Base-by-base conservation (phyloP, 2,888 invertebrate species). In the Lomographa bimaculata region DNA sequence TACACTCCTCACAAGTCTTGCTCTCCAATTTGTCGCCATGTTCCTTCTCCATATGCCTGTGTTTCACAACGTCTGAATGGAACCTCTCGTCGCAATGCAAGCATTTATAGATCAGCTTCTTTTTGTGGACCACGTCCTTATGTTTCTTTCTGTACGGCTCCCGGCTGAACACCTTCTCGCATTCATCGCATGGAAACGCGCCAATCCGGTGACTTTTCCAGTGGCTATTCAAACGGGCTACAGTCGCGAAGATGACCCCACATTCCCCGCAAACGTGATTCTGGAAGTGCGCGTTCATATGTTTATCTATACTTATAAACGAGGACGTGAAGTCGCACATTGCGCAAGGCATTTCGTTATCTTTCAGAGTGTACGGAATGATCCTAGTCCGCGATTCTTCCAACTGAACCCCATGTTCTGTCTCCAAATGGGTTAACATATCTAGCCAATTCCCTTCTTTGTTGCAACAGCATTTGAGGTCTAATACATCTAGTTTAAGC, bases 161-260 rank as follows among this genome's bases (percentile, higher is more conserved):
- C 6, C 84, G 40, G 0, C 71, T 61, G 40, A 90, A 91, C 0
- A 81, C 72, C 51, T 90, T 90, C 0, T 71, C 60, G 47, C 91
- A 91, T 0, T 64, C 51, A 0, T 71, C 63, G 41, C 91, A 91
- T 0, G 72, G 71, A 40, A 60, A 84, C 1, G 66, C 73, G 0
- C 83, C 90, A 0, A 65, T 64, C 2, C 72, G 73, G 41, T 91
- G 91, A 0, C 76, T 81, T 29, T 76, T 68, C 0, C 73, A 43
- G 37, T 90, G 91, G 4, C 70, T 72, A 10, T 71, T 74, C 0
- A 80, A 25, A 0, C 84, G 46, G 0, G 18, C 46, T 0, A 46
- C 43, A 0, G 76, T 53, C 0, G 81, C 7, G 25, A 76, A 86
- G 0, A 77, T 63, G 1, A 78, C 79, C 0, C 83, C 85, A 6